Base-by-base conservation (phyloP, 2,113 vertebrate species). In the Melanerpes formicivorus region DNA sequence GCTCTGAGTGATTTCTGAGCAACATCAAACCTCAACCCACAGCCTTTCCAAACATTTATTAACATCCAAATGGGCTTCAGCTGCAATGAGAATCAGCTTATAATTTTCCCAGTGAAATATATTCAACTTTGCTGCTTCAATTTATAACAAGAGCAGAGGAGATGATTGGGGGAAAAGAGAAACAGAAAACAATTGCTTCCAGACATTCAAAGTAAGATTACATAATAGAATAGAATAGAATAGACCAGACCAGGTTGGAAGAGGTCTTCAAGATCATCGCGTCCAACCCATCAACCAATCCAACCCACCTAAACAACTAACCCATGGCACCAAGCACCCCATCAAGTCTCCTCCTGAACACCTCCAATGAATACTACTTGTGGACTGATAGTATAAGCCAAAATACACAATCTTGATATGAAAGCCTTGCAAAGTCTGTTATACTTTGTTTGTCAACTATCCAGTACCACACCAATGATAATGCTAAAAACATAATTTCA, bases 151-250 rank as follows among this genome's bases (percentile, higher is more conserved):
- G n/a, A 69, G 15, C 55, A 84, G 25, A 42, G 27, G 29, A 87
- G 19, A 60, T 44, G 25, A 64, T 56, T 79, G 80, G 42, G 27
- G 69, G 60, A 71, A 63, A 90, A 26, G 65, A 74, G 25, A 80
- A 92, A 74, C 40, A 87, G 80, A 90, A 94, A 88, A 95, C 84
- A 91, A 96, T 90, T 86, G 84, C 40, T 95, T 92, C 67, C 29
- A 91, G 91, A 78, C 82, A 92, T 70, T 90, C 80, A 91, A 93
- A 42, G 50, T 84, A 87, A 78, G 56, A 95, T 95, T 89, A 88
- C 67, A 87, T 78, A 87, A 88, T 34, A 34, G 34, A 34, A 34
- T 34, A 34, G 34, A 34, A 34, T 34, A 34, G 34, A 34, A 7
- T 34, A 34, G 34, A 34, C 34, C 34, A 34, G 34, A 34, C 34